Conservation (phyloP, 2,797 vertebrate species). For the Mormyrus hasselquistii region DNA sequence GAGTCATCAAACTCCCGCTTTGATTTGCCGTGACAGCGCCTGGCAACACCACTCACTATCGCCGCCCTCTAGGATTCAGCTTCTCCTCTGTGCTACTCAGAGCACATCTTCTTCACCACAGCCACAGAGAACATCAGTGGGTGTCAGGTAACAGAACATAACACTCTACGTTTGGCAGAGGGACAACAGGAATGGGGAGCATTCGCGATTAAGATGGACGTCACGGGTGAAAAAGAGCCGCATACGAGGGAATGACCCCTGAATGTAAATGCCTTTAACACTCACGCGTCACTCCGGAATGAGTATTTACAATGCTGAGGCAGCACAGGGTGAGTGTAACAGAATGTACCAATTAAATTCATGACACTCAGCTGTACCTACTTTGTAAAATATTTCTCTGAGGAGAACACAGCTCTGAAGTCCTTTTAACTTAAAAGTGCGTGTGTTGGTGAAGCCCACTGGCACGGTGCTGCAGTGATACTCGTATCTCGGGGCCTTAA, state of each 20-base stretch:
- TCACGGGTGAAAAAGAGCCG: not conserved
- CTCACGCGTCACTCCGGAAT: not conserved
- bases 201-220: not conserved
- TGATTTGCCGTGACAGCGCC: conserved; percentile 10
- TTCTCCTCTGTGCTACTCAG: not conserved
- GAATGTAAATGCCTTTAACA: not conserved
- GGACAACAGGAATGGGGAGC: not conserved
- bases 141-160: not conserved
- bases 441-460: conserved; percentile 37
- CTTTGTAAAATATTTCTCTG: conserved; percentile 32
- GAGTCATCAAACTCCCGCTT: conserved; percentile 15
- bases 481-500: conserved; percentile 38
- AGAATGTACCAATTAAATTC: conserved; percentile 43
- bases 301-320: not conserved
- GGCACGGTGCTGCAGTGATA: conserved; percentile 33
- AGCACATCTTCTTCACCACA: not conserved
- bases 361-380: conserved; percentile 31
- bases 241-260: not conserved
- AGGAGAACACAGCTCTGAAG: conserved; percentile 26
- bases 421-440: conserved; percentile 45
- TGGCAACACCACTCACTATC: not conserved
- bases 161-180: not conserved
- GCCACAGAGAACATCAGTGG: not conserved
- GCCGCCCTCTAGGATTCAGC: not conserved
- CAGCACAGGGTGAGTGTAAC: conserved; percentile 14